phyloP scores from a whole-genome alignment of 2,113 vertebrate genomes.

The Crotophaga sulcirostris region DNA sequence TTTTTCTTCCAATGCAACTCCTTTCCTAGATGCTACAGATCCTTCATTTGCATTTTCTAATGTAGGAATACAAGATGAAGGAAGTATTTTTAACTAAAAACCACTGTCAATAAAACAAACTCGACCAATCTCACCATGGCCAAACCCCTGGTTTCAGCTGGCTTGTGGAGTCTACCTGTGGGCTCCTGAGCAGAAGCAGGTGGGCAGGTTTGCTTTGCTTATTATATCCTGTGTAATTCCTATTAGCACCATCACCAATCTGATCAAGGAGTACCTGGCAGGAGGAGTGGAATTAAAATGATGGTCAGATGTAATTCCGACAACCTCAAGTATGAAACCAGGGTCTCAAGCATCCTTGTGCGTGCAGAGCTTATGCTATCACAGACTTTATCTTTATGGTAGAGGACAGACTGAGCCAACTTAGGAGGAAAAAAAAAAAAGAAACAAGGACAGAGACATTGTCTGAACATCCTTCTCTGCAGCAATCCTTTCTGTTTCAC shows the following conservation, averaged over 20 bases:
- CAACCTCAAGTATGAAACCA: background rate
- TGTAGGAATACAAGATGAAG: background rate
- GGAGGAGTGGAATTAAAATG: background rate
- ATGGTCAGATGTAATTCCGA: background rate
- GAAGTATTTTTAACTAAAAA: background rate
- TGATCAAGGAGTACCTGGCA: rapidly evolving
- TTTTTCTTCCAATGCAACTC: background rate
- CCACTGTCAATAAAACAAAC: background rate
- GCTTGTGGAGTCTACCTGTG: background rate
- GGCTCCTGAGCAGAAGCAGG: background rate
- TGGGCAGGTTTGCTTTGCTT: background rate
- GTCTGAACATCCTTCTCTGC: background rate
- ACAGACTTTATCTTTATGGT: background rate
- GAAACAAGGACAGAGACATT: background rate
- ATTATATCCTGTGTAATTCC: background rate
- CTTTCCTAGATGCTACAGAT: background rate
- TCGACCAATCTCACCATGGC: background rate
- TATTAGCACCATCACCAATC: background rate
- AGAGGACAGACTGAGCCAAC: background rate
- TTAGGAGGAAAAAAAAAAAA: background rate
- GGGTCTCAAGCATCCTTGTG: background rate
- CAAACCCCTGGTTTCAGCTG: background rate
- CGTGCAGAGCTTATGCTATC: background rate
- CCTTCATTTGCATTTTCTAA: background rate
- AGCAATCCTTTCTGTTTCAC: background rate